Evolutionary conservation across 2,888 invertebrate genomes (phyloP), one percentile per base, ranked within the genome.

Genomic region (Melipona bicolor): DNA sequence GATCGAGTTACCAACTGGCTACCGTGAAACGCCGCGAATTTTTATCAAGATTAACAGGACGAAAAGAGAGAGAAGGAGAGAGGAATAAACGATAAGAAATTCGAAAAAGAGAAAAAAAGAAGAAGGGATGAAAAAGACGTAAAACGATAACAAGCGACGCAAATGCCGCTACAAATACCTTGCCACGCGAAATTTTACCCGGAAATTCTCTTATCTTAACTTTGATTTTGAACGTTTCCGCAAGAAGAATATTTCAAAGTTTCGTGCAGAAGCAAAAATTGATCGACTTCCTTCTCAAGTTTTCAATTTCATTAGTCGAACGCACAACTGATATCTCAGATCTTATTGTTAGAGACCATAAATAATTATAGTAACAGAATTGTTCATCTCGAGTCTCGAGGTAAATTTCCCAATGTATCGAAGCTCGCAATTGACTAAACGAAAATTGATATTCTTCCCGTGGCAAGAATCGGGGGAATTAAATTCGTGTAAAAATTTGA

Each of bases 1-100:
- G 87, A 87, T 88, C 84, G 68, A 88, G 84, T 88, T 88, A 84
- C 89, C 72, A 78, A 73, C 80, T 61, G 79, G 70, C 76, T 77
- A 78, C 36, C 56, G 76, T 64, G 81, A 88, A 88, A 54, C 76
- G 80, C 4, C 61, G 70, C 68, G 77, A 80, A 87, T 87, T 88
- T 88, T 87, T 85, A 84, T 84, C 71, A 43, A 84, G 84, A 84
- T 87, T 84, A 82, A 69, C 73, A 72, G 17, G n/a, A 21, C 21
- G 11, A 15, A 9, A 13, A 43, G 61, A 27, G 52, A 56, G 24
- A 36, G 43, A n/a, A 36, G 52, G 36, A 52, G 52, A 50, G 64
- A 32, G 36, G 19, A 71, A 43, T 17, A 32, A 59, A 61, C 21
- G 32, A 21, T 2, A 27, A n/a, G 24, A 52, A 27, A 1, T 32